phyloP scores from a whole-genome alignment of 2,797 vertebrate species.

The Phylloscopus collybita region DNA sequence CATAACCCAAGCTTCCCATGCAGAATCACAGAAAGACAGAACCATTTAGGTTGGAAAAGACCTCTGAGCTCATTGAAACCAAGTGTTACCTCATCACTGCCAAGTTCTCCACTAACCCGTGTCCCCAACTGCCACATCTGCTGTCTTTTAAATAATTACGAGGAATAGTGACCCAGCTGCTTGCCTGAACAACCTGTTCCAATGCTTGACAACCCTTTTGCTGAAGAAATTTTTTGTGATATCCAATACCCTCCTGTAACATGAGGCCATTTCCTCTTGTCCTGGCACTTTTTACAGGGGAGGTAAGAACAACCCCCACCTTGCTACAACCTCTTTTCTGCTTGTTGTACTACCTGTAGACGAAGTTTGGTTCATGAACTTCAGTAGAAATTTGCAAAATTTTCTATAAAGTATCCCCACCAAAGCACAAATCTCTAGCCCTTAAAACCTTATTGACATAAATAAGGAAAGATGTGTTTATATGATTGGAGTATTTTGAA shows the following conservation, averaged over 20 bases:
- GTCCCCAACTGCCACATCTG: background rate
- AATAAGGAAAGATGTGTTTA: background rate
- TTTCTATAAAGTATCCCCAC: background rate
- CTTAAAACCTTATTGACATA: background rate
- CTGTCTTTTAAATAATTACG: background rate
- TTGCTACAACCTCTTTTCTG: background rate
- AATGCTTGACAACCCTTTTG: background rate
- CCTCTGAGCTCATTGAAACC: background rate
- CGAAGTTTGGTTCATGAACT: background rate
- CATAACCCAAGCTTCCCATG: background rate
- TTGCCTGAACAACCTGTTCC: background rate
- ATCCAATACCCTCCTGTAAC: background rate
- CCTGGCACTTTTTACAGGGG: background rate
- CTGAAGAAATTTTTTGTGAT: background rate
- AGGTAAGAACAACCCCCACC: background rate
- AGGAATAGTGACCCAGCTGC: background rate
- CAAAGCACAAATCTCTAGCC: background rate
- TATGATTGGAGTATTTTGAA: background rate
- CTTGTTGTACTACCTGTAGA: background rate
- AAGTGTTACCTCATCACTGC: background rate
- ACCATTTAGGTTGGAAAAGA: background rate
- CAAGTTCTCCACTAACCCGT: fast-evolving
- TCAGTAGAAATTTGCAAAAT: background rate
- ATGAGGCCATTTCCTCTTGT: background rate
- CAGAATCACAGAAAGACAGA: background rate